These are phyloP conservation scores for Onchidella celtica DNA, from an alignment of 2,888 invertebrate genomes.

Conservation along the genomic window DNA sequence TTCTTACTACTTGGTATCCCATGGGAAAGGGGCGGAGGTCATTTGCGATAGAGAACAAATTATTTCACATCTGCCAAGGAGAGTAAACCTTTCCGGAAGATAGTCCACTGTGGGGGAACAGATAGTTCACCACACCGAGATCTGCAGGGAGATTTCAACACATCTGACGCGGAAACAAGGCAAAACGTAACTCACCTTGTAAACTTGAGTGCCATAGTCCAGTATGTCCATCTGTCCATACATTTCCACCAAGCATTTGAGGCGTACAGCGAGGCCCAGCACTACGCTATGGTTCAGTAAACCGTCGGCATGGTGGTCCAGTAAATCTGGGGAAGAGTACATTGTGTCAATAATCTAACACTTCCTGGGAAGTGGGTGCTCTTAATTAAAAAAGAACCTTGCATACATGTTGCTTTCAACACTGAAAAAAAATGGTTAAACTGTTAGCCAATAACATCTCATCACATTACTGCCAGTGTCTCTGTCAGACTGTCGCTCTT, in stretches of 20 bases:
- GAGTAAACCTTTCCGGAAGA: too few relatives aligned
- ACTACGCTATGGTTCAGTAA: conserved; percentile 66
- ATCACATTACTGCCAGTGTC: background rate
- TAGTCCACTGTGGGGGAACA: too few relatives aligned
- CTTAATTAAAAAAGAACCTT: too few relatives aligned
- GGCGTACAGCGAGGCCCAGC: conserved; percentile 61
- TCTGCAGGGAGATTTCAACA: too few relatives aligned
- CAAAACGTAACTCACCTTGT: conserved; percentile 48
- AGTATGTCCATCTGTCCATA: conserved; percentile 60
- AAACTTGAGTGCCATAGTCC: conserved; percentile 48
- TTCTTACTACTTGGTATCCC: too few relatives aligned
- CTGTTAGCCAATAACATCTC: background rate
- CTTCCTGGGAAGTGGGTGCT: background rate
- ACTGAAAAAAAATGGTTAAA: too few relatives aligned
- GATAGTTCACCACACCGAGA: too few relatives aligned
- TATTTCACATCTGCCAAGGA: too few relatives aligned
- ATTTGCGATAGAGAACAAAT: too few relatives aligned
- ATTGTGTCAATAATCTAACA: background rate
- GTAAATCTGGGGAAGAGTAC: conserved; percentile 44
- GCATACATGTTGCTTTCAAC: too few relatives aligned
- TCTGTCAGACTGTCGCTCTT: background rate
- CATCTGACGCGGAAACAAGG: too few relatives aligned
- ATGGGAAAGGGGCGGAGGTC: too few relatives aligned
- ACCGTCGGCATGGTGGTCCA: conserved; percentile 60
- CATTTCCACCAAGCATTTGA: conserved; percentile 62